Conservation (phyloP, 2,113 vertebrate species). For the Pelusios castaneus region DNA sequence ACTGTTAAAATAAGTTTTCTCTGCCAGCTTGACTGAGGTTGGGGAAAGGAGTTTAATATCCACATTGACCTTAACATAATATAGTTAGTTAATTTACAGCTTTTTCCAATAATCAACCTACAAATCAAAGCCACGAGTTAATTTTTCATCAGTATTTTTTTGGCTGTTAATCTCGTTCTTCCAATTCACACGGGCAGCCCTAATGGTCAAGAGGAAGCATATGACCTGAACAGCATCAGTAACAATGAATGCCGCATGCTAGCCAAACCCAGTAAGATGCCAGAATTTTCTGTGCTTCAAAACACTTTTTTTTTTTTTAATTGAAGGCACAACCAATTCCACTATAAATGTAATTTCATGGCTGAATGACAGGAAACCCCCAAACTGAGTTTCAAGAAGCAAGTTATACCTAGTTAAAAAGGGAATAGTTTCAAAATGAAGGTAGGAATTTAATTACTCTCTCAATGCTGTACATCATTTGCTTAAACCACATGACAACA, state of each 20-base stretch:
- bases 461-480: background rate
- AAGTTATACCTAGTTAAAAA: background rate
- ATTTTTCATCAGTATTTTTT: background rate
- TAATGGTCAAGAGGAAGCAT: background rate
- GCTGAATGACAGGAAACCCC: background rate
- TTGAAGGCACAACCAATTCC: background rate
- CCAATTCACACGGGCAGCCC: background rate
- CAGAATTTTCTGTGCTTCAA: background rate
- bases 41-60: fast-evolving
- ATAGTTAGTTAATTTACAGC: background rate
- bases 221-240: fast-evolving
- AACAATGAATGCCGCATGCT: background rate
- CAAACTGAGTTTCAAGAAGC: background rate
- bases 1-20: background rate
- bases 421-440: background rate
- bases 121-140: background rate
- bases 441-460: background rate
- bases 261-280: background rate
- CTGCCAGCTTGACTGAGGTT: background rate
- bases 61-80: too few species aligned
- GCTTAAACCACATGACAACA: background rate
- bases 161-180: background rate
- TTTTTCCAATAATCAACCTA: background rate
- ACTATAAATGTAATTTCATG: background rate
- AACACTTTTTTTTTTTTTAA: background rate